Evolutionary conservation across 1,140 invertebrate genomes (phyloP).

Genomic region (Drepana arcuata): DNA sequence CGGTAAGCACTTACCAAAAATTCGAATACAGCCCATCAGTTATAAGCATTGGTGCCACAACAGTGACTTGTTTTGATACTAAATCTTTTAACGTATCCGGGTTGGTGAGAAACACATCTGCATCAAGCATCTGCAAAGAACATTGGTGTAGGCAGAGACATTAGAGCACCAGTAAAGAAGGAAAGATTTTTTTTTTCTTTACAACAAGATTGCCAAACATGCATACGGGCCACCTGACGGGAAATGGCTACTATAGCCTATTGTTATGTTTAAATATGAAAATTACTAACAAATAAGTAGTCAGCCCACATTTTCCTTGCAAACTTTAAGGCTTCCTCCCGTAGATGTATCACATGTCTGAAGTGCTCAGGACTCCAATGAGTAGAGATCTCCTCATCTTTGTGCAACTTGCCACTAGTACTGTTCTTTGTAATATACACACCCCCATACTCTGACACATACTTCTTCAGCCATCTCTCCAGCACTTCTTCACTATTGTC

Average conservation of each 20-base stretch:
- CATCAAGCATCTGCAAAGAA: conserved; percentile 84
- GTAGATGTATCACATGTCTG: conserved; percentile 84
- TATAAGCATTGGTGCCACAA: conserved; percentile 88
- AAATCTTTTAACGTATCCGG: conserved; percentile 78
- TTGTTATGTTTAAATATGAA: neutral
- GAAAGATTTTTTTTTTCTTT: conserved; percentile 5
- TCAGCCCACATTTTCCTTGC: conserved; percentile 73
- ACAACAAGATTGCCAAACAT: conserved; percentile 8
- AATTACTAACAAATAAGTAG: conserved; percentile 43
- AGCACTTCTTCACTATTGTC: conserved; percentile 85
- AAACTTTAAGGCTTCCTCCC: conserved; percentile 84
- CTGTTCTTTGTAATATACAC: conserved; percentile 76
- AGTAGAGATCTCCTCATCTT: conserved; percentile 77
- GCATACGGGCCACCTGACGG: neutral
- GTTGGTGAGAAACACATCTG: conserved; percentile 89
- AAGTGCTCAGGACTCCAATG: conserved; percentile 87
- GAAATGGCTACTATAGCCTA: too few relatives aligned
- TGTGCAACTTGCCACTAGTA: conserved; percentile 44
- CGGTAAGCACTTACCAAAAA: conserved; percentile 81
- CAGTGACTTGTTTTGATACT: conserved; percentile 75
- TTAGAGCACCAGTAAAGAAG: conserved; percentile 35
- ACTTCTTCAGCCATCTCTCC: conserved; percentile 79
- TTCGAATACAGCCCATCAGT: conserved; percentile 94
- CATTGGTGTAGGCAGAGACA: neutral
- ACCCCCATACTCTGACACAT: conserved; percentile 79